Evolutionary conservation across 2,113 vertebrate genomes (phyloP).

Genomic region (Hippocampus guttulatus): DNA sequence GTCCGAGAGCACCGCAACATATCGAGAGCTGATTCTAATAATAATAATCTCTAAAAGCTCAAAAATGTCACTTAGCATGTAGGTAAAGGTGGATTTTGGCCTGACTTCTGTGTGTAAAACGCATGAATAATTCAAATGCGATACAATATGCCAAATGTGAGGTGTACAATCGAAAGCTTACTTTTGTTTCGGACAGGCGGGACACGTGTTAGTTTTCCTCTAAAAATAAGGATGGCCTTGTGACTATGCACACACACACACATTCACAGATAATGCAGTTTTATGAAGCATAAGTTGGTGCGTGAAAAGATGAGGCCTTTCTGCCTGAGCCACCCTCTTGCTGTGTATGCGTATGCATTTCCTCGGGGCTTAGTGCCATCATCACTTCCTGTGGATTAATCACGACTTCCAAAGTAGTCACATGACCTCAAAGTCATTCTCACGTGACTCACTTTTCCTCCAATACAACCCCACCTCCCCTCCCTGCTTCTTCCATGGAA

Average conservation of each 20-base stretch:
- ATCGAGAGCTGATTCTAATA: no score
- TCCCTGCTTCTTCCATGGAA: constrained; percentile 69
- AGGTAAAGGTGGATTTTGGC: no score
- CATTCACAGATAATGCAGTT: constrained; percentile 24
- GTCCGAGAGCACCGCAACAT: no score
- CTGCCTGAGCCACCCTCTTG: constrained; percentile 26
- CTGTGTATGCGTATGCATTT: constrained; percentile 35
- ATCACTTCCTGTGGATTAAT: constrained; percentile 83
- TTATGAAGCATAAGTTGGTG: constrained; percentile 24
- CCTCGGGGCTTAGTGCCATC: constrained; percentile 61
- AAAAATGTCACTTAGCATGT: no score
- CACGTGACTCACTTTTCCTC: constrained; percentile 71
- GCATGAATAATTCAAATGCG: not conserved
- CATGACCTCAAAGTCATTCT: constrained; percentile 74
- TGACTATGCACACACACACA: no score
- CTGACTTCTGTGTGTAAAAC: no score
- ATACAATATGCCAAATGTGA: not conserved
- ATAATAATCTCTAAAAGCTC: no score
- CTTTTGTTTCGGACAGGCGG: constrained; percentile 26
- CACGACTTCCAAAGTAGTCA: constrained; percentile 78
- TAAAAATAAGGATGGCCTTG: not conserved
- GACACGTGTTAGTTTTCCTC: constrained; percentile 5
- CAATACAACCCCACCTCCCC: constrained; percentile 50
- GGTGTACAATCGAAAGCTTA: not conserved
- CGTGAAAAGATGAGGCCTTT: constrained; percentile 26